Conservation (phyloP, 1,140 invertebrate species). For the Lasioglossum albipes region DNA sequence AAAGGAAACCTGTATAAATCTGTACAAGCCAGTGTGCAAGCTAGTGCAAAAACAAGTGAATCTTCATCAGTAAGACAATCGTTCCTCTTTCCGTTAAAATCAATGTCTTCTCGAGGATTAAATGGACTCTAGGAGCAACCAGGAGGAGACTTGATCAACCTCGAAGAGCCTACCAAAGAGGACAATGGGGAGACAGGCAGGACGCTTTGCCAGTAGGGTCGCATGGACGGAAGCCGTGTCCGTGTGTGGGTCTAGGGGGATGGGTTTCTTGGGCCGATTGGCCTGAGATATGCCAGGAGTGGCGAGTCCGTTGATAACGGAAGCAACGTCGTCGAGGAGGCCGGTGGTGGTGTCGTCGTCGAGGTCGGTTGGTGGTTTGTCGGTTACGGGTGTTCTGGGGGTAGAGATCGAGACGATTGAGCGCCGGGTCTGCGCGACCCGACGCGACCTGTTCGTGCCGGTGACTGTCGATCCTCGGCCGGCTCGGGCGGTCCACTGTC, state of each 20-base stretch:
- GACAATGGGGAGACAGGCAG: neutral
- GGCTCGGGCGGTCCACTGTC: conserved; percentile 80
- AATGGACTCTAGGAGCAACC: neutral
- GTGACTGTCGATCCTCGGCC: conserved; percentile 67
- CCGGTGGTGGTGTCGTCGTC: neutral
- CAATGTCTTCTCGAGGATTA: neutral
- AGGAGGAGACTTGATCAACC: neutral
- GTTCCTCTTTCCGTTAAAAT: neutral
- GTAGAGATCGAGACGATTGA: conserved; percentile 40
- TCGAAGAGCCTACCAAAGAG: neutral
- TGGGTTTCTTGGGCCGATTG: conserved; percentile 45
- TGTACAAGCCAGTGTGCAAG: too few species aligned
- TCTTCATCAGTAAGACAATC: neutral
- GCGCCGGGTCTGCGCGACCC: conserved; percentile 63
- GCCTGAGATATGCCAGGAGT: conserved; percentile 61
- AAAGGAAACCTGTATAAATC: too few species aligned
- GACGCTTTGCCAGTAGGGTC: conserved; percentile 18
- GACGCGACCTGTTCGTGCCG: conserved; percentile 66
- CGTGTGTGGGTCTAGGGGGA: conserved; percentile 30
- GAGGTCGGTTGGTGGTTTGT: conserved; percentile 25
- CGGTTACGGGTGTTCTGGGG: conserved; percentile 12
- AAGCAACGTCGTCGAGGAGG: conserved; percentile 27
- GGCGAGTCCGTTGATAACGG: conserved; percentile 25
- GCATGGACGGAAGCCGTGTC: conserved; percentile 15
- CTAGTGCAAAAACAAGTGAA: too few species aligned